Conservation (phyloP, 64 coral and sea anemone genomes). For the Actinia equina region DNA sequence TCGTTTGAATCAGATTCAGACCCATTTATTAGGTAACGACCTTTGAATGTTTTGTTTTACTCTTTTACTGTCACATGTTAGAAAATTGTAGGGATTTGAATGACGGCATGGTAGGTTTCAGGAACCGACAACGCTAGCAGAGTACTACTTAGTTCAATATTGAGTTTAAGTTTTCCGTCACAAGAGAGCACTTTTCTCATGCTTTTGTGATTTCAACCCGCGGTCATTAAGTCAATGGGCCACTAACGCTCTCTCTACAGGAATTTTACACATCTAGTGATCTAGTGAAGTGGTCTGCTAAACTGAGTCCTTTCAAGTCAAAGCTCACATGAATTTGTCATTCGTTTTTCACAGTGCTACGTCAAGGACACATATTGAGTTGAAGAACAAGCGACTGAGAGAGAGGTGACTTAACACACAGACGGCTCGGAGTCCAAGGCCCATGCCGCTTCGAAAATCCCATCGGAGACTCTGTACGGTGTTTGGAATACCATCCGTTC, state of each 20-base stretch:
- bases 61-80: background rate
- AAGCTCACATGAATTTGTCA: background rate
- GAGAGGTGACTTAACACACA: constrained; percentile 14
- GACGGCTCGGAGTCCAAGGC: constrained; percentile 18
- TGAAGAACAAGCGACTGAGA: constrained; percentile 5
- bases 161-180: background rate
- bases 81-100: background rate
- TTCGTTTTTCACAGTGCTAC: constrained; percentile 4
- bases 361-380: constrained; percentile 17
- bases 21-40: background rate
- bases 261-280: background rate
- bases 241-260: background rate
- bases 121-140: background rate
- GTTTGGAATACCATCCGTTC: constrained; percentile 11
- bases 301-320: background rate
- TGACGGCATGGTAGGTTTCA: background rate
- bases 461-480: constrained; percentile 21
- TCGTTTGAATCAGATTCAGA: background rate
- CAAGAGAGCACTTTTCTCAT: background rate
- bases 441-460: constrained; percentile 11
- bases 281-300: background rate
- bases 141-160: background rate
- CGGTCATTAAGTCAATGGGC: constrained; percentile 5
- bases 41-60: background rate
- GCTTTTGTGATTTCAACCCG: background rate